A percentile compares a stretch with the other conserved stretches of the same genome.
These are phyloP conservation scores for Lagocephalus sceleratus DNA, from an alignment of 2,797 vertebrate genomes.

Conservation along the genomic window DNA sequence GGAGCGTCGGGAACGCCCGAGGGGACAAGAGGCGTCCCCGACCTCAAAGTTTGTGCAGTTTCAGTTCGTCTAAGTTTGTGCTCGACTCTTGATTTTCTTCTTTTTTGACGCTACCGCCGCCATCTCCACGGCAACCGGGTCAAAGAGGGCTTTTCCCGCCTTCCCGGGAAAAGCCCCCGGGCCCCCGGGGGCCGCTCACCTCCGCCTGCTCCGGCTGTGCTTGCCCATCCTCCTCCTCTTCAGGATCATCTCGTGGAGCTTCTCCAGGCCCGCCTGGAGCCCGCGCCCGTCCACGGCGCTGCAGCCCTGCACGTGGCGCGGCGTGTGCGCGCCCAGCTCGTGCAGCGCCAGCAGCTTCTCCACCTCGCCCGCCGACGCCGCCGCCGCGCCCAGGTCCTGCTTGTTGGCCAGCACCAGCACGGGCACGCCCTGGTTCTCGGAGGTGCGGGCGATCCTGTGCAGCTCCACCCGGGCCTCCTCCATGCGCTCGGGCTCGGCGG, in stretches of 20 bases:
- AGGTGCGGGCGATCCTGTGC: constrained; percentile 84
- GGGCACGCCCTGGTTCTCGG: constrained; percentile 87
- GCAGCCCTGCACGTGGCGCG: constrained; percentile 84
- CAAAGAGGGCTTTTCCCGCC: no score
- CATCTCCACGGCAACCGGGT: no score
- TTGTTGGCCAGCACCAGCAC: constrained; percentile 89
- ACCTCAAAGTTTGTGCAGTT: no score
- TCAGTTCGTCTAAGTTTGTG: no score
- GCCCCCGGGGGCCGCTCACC: constrained; percentile 72
- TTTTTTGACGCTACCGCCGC: no score
- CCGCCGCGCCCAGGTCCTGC: constrained; percentile 80
- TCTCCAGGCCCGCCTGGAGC: constrained; percentile 83
- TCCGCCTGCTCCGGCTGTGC: constrained; percentile 76
- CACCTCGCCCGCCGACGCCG: constrained; percentile 75
- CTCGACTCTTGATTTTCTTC: no score
- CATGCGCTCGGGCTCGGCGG: constrained; percentile 82
- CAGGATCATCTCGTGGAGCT: constrained; percentile 88
- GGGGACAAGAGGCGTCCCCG: no score
- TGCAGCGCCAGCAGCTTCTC: constrained; percentile 83
- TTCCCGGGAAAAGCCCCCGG: no score
- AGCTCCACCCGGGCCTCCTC: constrained; percentile 89
- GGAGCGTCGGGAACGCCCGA: no score
- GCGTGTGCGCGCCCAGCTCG: constrained; percentile 78
- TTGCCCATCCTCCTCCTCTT: constrained; percentile 84
- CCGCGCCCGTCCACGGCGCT: constrained; percentile 86